phyloP scores from a whole-genome alignment of 92 coral and sea anemone species.

The Parazoanthus darwini region DNA sequence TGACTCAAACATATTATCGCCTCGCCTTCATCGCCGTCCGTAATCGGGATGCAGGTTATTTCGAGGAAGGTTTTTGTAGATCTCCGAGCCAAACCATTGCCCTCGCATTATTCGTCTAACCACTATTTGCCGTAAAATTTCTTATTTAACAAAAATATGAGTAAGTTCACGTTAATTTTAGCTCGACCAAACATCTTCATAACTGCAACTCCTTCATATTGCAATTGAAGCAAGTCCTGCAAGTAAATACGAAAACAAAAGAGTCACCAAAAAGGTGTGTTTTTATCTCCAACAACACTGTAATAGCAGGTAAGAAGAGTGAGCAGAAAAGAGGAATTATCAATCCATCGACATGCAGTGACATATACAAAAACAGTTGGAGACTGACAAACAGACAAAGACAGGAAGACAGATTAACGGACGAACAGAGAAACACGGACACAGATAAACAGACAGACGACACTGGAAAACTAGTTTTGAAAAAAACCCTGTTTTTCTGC shows the following conservation, averaged over 20 bases:
- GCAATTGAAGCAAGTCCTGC: constrained; percentile 96
- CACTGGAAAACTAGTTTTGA: no score
- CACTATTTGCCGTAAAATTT: constrained; percentile 97
- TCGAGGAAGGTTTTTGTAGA: neutral
- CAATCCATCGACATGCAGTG: no score
- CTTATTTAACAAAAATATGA: constrained; percentile 92
- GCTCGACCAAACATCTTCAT: constrained; percentile 99
- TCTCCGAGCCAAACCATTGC: neutral
- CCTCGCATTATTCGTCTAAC: neutral
- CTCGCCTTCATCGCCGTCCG: neutral
- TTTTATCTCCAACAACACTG: neutral
- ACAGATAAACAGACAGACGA: no score
- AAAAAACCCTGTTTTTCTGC: no score
- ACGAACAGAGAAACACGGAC: no score
- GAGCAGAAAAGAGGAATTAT: no score
- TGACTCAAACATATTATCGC: neutral
- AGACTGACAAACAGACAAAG: no score
- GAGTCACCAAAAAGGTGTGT: neutral
- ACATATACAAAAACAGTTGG: no score
- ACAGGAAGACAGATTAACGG: no score
- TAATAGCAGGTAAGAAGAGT: no score
- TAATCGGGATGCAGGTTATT: neutral
- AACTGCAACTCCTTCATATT: constrained; percentile 99
- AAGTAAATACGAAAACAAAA: neutral
- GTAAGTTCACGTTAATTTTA: constrained; percentile 93